These are phyloP conservation scores for Habrosyne pyritoides DNA, from an alignment of 2,888 invertebrate genomes.

Conservation along the genomic window DNA sequence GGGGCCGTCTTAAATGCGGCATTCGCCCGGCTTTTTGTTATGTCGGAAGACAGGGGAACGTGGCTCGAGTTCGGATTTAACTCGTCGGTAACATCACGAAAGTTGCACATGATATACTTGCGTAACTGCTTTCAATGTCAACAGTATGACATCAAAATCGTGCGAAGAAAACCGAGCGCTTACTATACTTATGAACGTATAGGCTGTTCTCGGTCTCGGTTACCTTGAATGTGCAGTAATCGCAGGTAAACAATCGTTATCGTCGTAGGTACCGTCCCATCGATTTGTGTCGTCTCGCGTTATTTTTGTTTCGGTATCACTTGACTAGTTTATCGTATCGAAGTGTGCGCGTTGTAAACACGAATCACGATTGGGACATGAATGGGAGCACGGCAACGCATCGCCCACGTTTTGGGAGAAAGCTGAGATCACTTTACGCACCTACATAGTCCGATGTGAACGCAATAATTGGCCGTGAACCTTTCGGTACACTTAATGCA, in stretches of 20 bases:
- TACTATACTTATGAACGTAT: slow-evolving; percentile 31
- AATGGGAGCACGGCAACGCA: slow-evolving; percentile 57
- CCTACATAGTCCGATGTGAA: slow-evolving; percentile 29
- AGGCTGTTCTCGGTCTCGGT: slow-evolving; percentile 48
- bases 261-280: slow-evolving; percentile 53
- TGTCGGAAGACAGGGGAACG: slow-evolving; percentile 44
- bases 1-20: slow-evolving; percentile 79
- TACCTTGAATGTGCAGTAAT: slow-evolving; percentile 70
- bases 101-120: slow-evolving; percentile 59
- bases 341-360: slow-evolving; percentile 51
- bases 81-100: slow-evolving; percentile 33
- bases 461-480: slow-evolving; percentile 12
- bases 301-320: slow-evolving; percentile 56
- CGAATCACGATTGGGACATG: slow-evolving; percentile 38
- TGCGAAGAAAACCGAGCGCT: slow-evolving; percentile 25
- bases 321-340: slow-evolving; percentile 27
- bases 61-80: slow-evolving; percentile 29
- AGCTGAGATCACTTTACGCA: slow-evolving; percentile 46
- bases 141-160: slow-evolving; percentile 44
- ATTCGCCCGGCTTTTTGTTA: slow-evolving; percentile 75
- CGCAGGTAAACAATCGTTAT: slow-evolving; percentile 78
- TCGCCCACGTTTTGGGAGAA: slow-evolving; percentile 76
- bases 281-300: slow-evolving; percentile 49
- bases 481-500: background rate
- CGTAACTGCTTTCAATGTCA: slow-evolving; percentile 80